A percentile compares a stretch with the other conserved stretches of the same genome.
Conservation (phyloP, 2,888 invertebrate genomes). For the Ichneumoninae sp. region DNA sequence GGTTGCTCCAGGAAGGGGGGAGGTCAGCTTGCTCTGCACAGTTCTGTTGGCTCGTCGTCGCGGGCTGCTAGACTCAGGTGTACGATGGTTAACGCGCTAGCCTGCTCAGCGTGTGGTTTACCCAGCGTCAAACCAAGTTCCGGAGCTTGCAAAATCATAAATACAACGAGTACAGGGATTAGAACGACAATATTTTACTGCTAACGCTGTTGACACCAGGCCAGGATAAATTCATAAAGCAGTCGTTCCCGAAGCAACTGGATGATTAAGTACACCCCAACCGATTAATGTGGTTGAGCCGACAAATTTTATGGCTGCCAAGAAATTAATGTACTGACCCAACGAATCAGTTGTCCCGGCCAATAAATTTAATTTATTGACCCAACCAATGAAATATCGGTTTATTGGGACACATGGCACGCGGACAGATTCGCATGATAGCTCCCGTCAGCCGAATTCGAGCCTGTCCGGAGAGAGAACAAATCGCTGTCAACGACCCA, state of each 20-base stretch:
- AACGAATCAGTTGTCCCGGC: neutral
- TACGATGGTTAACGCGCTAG: conserved; percentile 18
- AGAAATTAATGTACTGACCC: neutral
- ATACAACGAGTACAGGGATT: neutral
- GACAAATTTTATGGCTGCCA: neutral
- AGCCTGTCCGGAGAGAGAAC: neutral
- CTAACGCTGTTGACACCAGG: neutral
- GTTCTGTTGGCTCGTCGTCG: conserved; percentile 11
- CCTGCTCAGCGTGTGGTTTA: conserved; percentile 39
- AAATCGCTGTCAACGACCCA: conserved; percentile 2
- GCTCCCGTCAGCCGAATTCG: neutral
- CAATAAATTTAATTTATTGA: too few relatives aligned
- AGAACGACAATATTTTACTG: neutral
- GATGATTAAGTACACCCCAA: too few relatives aligned
- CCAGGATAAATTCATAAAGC: neutral
- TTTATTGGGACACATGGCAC: neutral
- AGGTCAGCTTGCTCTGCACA: neutral
- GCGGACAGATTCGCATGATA: neutral
- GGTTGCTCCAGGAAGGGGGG: conserved; percentile 20
- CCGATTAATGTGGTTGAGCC: neutral
- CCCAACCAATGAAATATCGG: neutral
- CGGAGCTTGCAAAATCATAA: neutral
- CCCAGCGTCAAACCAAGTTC: conserved; percentile 40
- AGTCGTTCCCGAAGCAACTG: neutral
- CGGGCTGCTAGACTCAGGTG: conserved; percentile 5